Evolutionary conservation across 2,113 vertebrate genomes (phyloP).

Genomic region (Sminthopsis crassicaudata): DNA sequence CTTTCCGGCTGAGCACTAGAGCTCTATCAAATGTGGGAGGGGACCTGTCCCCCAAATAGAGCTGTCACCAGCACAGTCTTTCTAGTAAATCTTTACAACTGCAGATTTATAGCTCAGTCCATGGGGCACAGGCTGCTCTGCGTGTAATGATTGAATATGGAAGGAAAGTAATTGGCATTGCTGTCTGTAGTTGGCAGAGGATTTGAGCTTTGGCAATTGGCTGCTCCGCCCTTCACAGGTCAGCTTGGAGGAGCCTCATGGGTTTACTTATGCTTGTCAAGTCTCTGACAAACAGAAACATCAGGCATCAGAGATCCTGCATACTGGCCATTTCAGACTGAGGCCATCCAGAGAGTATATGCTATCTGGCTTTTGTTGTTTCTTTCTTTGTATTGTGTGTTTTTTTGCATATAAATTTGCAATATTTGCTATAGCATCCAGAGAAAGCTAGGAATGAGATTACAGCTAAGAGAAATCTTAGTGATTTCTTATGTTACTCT

Average conservation of each 20-base stretch:
- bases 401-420: conserved; percentile 31
- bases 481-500: neutral
- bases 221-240: conserved; percentile 53
- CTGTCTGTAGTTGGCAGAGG: conserved; percentile 70
- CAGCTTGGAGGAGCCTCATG: conserved; percentile 55
- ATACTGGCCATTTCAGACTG: conserved; percentile 52
- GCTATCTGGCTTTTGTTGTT: neutral
- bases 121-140: conserved; percentile 49
- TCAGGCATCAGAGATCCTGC: conserved; percentile 58
- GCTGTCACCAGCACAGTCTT: conserved; percentile 36
- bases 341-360: neutral
- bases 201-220: conserved; percentile 73
- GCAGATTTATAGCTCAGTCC: conserved; percentile 68
- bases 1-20: conserved; percentile 61
- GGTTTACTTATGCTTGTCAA: conserved; percentile 67
- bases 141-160: conserved; percentile 64
- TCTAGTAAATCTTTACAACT: conserved; percentile 77
- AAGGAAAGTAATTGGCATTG: conserved; percentile 70
- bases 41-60: conserved; percentile 65
- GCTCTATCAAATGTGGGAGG: conserved; percentile 65
- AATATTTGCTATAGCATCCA: conserved; percentile 17
- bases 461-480: neutral
- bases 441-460: conserved; percentile 14
- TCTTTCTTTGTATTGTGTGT: too few species aligned
- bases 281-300: conserved; percentile 73